Evolutionary conservation across 2,888 invertebrate species (phyloP).

Genomic region (Agrotis clavis): DNA sequence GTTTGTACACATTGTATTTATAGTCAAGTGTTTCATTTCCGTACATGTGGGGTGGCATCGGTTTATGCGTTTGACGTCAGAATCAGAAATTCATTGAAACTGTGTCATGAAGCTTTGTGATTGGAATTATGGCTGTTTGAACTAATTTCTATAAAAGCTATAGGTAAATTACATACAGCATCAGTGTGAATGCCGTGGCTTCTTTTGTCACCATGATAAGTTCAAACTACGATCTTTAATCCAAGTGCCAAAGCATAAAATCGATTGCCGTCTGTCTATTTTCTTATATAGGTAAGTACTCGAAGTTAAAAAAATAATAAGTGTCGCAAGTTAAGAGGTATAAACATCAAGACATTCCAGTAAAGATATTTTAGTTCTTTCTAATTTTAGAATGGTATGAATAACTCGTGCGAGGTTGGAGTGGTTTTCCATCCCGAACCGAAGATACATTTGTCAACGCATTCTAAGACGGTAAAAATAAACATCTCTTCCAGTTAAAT

Average conservation of each 20-base stretch:
- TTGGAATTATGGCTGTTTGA: slow-evolving; percentile 8
- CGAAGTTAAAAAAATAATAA: neutral
- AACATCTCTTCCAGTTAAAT: slow-evolving; percentile 8
- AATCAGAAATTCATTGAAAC: slow-evolving; percentile 47
- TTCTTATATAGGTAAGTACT: neutral
- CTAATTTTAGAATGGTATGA: slow-evolving; percentile 26
- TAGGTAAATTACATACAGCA: neutral
- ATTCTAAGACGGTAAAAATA: slow-evolving; percentile 17
- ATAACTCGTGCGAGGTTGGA: slow-evolving; percentile 12
- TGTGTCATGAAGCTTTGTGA: slow-evolving; percentile 42
- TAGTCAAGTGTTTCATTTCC: slow-evolving; percentile 33
- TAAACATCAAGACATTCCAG: neutral
- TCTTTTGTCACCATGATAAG: neutral
- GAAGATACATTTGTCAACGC: neutral
- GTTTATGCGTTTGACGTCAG: slow-evolving; percentile 49
- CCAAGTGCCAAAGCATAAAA: neutral
- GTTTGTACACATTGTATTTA: slow-evolving; percentile 32
- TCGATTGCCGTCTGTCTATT: neutral
- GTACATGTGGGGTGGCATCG: slow-evolving; percentile 25
- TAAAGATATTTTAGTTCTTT: slow-evolving; percentile 9
- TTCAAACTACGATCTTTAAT: neutral
- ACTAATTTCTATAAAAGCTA: slow-evolving; percentile 16
- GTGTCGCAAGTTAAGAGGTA: neutral
- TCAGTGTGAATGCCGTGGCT: neutral
- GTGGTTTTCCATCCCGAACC: slow-evolving; percentile 1